phyloP scores from a whole-genome alignment of 2,113 vertebrate genomes.

The Oceanodroma tethys region DNA sequence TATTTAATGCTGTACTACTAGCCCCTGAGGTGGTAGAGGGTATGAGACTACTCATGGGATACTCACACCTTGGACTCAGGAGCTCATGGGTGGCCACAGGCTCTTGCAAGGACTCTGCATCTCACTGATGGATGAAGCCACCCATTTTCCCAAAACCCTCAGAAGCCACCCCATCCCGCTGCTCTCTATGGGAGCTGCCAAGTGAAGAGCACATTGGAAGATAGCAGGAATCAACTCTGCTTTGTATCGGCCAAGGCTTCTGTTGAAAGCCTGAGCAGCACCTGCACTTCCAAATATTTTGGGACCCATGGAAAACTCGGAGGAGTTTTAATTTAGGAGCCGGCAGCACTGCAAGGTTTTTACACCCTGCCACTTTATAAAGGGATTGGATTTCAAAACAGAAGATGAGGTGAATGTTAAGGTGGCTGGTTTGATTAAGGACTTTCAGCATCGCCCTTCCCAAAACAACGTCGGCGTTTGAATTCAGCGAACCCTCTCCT shows the following conservation, averaged over 20 bases:
- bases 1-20: neutral
- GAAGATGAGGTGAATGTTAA: neutral
- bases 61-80: neutral
- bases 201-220: rapidly evolving
- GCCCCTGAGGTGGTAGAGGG: neutral
- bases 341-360: neutral
- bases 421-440: neutral
- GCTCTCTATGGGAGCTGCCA: neutral
- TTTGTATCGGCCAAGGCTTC: neutral
- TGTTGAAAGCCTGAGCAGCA: neutral
- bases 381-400: neutral
- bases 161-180: neutral
- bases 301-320: rapidly evolving
- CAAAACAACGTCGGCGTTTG: rapidly evolving
- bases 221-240: neutral
- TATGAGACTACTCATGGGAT: no score
- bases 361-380: neutral
- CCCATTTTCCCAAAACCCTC: neutral
- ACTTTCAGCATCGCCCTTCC: neutral
- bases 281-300: neutral
- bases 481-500: neutral
- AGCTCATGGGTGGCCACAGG: neutral
- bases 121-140: neutral
- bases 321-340: neutral
- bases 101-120: neutral